Evolutionary conservation across 2,113 vertebrate genomes (phyloP), one percentile per base, ranked within the genome.

Genomic region (Nothoprocta pentlandii): DNA sequence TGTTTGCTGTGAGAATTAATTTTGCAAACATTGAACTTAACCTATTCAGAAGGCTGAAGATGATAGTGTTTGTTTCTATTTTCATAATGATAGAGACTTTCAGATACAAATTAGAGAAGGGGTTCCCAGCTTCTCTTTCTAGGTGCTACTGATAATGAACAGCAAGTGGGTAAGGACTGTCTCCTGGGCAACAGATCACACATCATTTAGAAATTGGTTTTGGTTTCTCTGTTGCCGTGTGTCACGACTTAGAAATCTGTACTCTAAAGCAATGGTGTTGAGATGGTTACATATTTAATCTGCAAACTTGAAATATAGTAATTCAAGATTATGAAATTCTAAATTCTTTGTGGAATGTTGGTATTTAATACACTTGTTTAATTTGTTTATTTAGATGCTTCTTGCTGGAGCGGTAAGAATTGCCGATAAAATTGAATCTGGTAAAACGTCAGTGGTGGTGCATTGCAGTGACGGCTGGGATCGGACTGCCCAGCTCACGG

Each of bases 401-500:
- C 97, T 99, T 64, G 97, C 98, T 0, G 99, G 99, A 90, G 99
- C 99, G 12, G 98, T 99, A 32, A 98, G 99, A 88, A 98, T 99
- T 32, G 99, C 99, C 0, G 99, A 99, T 94, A 99, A 98, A 96
- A 96, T 99, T 58, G 99, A 99, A 81, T 99, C 98, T 4, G 98
- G 98, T 67, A 99, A 99, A 94, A 99, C 99, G 0, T 99, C 99
- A 0, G 99, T 99, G 61, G 99, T 99, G 96, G 98, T 99, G 17
- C 99, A 99, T 92, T 99, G 99, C 97, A 99, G 99, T 0, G 99
- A 99, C 2, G 99, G 99, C 26, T 99, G 99, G 99, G 99, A 99
- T 95, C 94, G 99, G 14, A 99, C 99, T 1, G 97, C 99, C 34
- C 99, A 99, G 98, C 98, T 99, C 56, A 99, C 98, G 3, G 98